Evolutionary conservation across 2,113 vertebrate species (phyloP).

Genomic region (Leuciscus idus): DNA sequence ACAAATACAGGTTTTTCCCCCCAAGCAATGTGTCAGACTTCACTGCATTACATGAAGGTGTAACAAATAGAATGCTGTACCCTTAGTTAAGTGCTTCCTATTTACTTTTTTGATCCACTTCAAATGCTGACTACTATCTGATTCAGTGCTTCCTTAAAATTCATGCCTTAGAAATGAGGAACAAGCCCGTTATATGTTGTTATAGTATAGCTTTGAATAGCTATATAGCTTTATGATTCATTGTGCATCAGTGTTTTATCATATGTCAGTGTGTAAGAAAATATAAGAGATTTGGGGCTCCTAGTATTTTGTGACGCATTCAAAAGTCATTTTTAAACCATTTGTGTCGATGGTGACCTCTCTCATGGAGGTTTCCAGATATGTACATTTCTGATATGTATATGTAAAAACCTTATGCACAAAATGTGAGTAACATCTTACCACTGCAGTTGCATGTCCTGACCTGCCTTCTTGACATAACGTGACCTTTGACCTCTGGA

Average conservation of each 20-base stretch:
- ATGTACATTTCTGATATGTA: background rate
- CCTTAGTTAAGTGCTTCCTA: too few species aligned
- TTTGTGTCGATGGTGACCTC: background rate
- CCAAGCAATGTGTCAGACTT: too few species aligned
- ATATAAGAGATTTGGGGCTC: background rate
- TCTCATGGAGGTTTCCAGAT: background rate
- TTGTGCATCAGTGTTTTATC: background rate
- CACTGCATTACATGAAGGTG: too few species aligned
- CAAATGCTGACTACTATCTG: background rate
- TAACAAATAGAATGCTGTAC: too few species aligned
- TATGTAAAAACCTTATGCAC: too few species aligned
- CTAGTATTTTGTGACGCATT: background rate
- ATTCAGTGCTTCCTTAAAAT: background rate
- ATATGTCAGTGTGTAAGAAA: background rate
- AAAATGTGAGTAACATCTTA: conserved; percentile 21
- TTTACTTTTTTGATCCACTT: too few species aligned
- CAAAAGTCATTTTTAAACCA: background rate
- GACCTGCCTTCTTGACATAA: background rate
- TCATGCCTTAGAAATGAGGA: background rate
- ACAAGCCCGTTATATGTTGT: background rate
- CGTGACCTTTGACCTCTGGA: background rate
- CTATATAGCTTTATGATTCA: background rate
- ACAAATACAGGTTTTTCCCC: background rate
- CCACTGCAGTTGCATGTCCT: conserved; percentile 58
- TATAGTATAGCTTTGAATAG: too few species aligned